phyloP scores from a whole-genome alignment of 2,797 vertebrate species.

The Mycteria americana region DNA sequence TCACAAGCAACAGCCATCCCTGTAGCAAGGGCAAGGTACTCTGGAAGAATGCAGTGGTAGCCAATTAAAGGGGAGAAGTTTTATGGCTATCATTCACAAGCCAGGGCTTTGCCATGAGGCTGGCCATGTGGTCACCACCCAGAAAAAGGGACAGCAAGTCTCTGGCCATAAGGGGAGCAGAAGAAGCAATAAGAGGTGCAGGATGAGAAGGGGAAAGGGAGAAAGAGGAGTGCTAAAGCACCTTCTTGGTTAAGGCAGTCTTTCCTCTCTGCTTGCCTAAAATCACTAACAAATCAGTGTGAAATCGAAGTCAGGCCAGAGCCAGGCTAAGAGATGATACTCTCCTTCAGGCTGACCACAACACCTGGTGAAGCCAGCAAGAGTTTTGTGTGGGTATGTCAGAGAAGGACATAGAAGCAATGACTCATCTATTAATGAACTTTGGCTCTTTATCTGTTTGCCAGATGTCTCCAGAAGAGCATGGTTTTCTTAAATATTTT shows the following conservation, averaged over 20 bases:
- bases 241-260: background rate
- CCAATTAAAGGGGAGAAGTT: background rate
- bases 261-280: background rate
- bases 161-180: background rate
- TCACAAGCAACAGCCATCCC: background rate
- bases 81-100: background rate
- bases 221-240: background rate
- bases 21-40: background rate
- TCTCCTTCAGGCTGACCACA: background rate
- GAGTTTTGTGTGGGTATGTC: background rate
- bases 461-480: background rate
- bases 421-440: background rate
- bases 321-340: background rate
- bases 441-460: background rate
- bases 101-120: background rate
- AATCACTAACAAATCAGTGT: background rate
- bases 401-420: background rate
- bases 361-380: background rate
- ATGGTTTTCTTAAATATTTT: slow-evolving; percentile 26
- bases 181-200: background rate
- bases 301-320: background rate
- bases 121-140: background rate
- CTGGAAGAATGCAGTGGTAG: background rate
- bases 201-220: background rate
- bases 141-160: background rate